Evolutionary conservation across 1,140 invertebrate species (phyloP), one percentile per base, ranked within the genome.

Genomic region (Hyphantria cunea): DNA sequence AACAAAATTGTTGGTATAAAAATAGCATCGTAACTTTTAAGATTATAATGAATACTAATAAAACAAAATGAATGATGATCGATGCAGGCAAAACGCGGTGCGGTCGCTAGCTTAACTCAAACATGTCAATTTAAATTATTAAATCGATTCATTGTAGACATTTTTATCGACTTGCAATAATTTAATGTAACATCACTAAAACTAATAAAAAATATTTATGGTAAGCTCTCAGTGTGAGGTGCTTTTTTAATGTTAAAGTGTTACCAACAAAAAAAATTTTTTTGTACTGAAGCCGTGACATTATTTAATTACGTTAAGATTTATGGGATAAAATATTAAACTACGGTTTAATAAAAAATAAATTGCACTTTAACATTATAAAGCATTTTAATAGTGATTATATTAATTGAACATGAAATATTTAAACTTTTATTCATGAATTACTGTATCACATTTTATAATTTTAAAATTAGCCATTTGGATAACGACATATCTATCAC

Each of bases 151-250:
- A 52, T 61, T 52, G 39, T 34, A 37, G 37, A 52, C 58, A 61
- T 61, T 61, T 61, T 61, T 61, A 61, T 61, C 50, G 39, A 25
- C 9, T 52, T 52, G 58, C 49, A 52, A 52, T 61, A 61, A 58
- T 58, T 58, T 58, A 39, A 58, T 49, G 45, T 49, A 44, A 44
- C 41, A 49, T 56, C 54, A 56, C 32, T 56, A 47, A 48, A 6
- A 10, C 13, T 32, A 58, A 58, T 49, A 49, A 48, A 39, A 48
- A 37, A 37, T 56, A 56, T 58, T 58, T 58, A 58, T 58, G 48
- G 55, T 48, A 9, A 25, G 17, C 33, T 39, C 55, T 37, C 10
- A 11, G 55, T 49, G 55, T 58, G 55, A 9, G 45, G 55, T 58
- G 45, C 7, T 41, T 3, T 49, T 56, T 31, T 31, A 58, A 58